Base-by-base conservation (phyloP, 2,113 vertebrate species). In the Illadopsis cleaveri region DNA sequence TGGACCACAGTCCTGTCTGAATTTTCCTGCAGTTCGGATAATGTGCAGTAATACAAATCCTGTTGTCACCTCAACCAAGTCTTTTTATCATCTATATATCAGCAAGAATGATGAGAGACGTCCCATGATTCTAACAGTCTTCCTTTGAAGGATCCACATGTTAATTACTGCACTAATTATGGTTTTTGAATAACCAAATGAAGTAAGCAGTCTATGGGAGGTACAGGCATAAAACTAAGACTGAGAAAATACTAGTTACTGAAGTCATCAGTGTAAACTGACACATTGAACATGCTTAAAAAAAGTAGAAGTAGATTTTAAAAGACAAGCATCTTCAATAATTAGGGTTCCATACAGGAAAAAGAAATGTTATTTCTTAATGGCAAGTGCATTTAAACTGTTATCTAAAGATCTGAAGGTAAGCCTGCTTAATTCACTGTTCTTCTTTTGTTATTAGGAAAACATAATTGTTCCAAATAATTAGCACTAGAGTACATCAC, bases 401-500 rank as follows among this genome's bases (percentile, higher is more conserved):
- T 96, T 98, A 97, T 97, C 98, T 97, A 94, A 96, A 96, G 97
- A 98, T 97, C 97, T 98, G 98, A 98, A 98, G 98, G 98, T 98
- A 98, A 98, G 98, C 98, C 98, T 98, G 97, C 97, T 98, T 98
- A 98, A 98, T 98, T 98, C 98, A 98, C 97, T 95, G 97, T 98
- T 83, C 98, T 98, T 97, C 98, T 98, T 98, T 98, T 98, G 98
- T 98, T 98, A 98, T 98, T 98, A 98, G 97, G 97, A 97, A 98
- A 98, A 98, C 98, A 98, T 98, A 98, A 98, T 98, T 98, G 98
- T 98, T 98, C 98, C 98, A 98, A 98, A 98, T 98, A 98, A 98
- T 98, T 98, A 98, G 98, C 98, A 97, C 97, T 97, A 98, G 98
- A 98, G 97, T 98, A 98, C 98, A 98, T 98, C 98, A 98, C 98